Conservation (phyloP, 1,140 invertebrate species). For the Zophobas morio region DNA sequence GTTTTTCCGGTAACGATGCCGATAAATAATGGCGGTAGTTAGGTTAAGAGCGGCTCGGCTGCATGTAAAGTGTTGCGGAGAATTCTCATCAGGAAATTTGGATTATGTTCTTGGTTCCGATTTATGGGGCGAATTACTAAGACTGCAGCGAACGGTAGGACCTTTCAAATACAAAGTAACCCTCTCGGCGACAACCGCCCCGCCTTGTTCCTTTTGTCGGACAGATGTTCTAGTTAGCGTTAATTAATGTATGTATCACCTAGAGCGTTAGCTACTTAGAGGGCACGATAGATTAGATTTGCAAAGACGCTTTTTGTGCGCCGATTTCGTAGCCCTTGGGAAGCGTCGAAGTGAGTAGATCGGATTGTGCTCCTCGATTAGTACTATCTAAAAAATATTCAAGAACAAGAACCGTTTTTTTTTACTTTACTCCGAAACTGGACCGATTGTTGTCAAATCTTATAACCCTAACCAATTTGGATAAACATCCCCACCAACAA, state of each 20-base stretch:
- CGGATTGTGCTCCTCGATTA: too few relatives aligned
- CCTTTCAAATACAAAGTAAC: constrained; percentile 4
- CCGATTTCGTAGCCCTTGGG: too few relatives aligned
- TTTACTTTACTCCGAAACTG: too few relatives aligned
- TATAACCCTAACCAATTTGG: too few relatives aligned
- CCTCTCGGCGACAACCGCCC: constrained; percentile 14
- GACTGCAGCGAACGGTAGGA: background rate
- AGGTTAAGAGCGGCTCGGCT: constrained; percentile 6
- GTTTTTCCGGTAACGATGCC: constrained; percentile 2
- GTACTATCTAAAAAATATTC: too few relatives aligned
- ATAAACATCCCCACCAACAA: too few relatives aligned
- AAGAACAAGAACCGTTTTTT: too few relatives aligned
- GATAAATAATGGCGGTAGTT: constrained; percentile 22
- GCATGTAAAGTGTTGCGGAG: background rate
- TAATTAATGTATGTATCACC: constrained; percentile 5
- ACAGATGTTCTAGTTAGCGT: background rate
- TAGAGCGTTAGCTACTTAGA: background rate
- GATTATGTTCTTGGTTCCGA: background rate
- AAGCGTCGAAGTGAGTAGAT: too few relatives aligned
- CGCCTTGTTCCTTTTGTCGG: background rate
- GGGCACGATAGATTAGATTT: background rate
- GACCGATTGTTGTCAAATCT: too few relatives aligned
- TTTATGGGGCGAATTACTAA: background rate
- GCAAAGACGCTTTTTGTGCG: too few relatives aligned
- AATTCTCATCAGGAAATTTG: background rate